Conservation (phyloP, 2,113 vertebrate genomes). For the Oreochromis aureus region DNA sequence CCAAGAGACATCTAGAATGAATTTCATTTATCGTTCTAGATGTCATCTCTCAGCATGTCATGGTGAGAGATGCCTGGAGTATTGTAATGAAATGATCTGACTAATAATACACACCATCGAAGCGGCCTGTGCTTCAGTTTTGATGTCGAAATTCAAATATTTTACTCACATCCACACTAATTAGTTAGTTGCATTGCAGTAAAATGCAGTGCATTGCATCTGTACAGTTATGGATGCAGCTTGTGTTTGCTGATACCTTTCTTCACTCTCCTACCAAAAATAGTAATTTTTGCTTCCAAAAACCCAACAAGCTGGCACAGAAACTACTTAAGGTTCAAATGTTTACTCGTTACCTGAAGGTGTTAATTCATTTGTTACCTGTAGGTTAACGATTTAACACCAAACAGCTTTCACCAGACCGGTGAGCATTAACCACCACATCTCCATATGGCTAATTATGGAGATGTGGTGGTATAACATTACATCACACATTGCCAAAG, state of each 20-base stretch:
- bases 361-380: neutral
- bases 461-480: neutral
- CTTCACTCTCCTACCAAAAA: neutral
- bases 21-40: neutral
- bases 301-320: accelerated
- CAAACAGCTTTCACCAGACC: neutral
- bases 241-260: neutral
- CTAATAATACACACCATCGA: neutral
- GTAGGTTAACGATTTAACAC: neutral
- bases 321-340: neutral
- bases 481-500: neutral
- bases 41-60: neutral
- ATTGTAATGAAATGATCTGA: neutral
- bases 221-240: neutral
- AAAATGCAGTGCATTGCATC: neutral
- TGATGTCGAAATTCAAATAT: neutral
- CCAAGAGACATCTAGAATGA: neutral
- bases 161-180: neutral
- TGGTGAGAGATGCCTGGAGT: neutral
- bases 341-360: neutral
- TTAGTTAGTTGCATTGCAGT: neutral
- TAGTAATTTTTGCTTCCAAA: neutral
- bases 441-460: neutral
- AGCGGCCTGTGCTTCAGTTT: neutral
- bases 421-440: neutral